Evolutionary conservation across 1,140 invertebrate genomes (phyloP), one percentile per base, ranked within the genome.

Genomic region (Hylaeus volcanicus): DNA sequence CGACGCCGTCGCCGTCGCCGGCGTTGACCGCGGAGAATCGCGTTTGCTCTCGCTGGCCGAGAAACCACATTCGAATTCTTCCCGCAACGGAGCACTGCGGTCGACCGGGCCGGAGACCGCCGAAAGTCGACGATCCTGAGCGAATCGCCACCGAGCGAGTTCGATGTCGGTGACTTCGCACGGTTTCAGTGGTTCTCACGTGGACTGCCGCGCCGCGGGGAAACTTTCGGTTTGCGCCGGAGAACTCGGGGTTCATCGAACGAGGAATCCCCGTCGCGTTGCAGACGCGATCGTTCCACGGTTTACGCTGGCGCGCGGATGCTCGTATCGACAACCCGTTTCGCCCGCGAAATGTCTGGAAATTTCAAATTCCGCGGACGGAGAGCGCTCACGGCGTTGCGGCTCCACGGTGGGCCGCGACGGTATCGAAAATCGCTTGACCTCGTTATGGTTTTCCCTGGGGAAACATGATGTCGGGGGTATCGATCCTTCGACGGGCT

Each of bases 141-240:
- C 77, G 75, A 78, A 26, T 1, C 56, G 43, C 0, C 5, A 1
- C 37, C 74, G 74, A 77, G 5, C 6, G 11, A 8, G 8, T 3
- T 12, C 55, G 65, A 26, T 26, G 26, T 26, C 58, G 39, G 6
- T 37, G 66, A 72, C 39, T 73, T 64, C 26, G 61, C 37, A 56
- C 70, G 68, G 26, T 26, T 71, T 5, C 79, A 80, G 79, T 80
- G 79, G 79, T 75, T 80, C 79, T 75, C 79, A 75, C 55, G 64
- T 8, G 51, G 6, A 26, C 0, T 37, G 48, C 14, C 2, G 45
- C 8, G 64, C 3, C 12, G 53, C 11, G 3, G 5, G 1, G 45
- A 26, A 56, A 79, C 15, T 55, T 56, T 79, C 3, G 61, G 69
- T 41, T 41, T 11, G 68, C 56, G 55, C 4, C 14, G 9, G 3